phyloP scores from a whole-genome alignment of 2,113 vertebrate genomes.

The Cairina moschata region DNA sequence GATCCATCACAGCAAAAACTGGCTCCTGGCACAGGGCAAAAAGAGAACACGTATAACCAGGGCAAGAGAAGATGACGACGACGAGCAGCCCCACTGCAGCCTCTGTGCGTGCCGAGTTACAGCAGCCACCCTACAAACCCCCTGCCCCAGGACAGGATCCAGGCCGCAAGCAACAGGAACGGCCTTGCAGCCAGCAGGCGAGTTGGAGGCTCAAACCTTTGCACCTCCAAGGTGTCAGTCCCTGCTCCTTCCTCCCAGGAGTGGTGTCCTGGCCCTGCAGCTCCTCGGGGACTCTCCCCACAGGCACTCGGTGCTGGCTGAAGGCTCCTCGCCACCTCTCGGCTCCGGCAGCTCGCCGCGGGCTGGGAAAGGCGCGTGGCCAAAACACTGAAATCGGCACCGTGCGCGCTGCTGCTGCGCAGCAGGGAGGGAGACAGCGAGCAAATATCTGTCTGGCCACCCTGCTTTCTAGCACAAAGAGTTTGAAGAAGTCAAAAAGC shows the following conservation, averaged over 20 bases:
- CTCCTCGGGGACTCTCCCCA: background rate
- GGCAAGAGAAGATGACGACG: background rate
- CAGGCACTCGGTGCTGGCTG: background rate
- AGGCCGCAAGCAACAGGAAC: background rate
- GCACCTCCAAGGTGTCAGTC: background rate
- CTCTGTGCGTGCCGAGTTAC: accelerated
- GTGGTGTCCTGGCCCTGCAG: background rate
- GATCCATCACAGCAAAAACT: background rate
- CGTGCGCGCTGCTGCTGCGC: background rate
- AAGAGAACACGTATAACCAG: background rate
- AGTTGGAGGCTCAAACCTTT: background rate
- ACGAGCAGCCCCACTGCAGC: background rate
- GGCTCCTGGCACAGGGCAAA: background rate
- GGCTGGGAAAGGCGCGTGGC: constrained; percentile 3
- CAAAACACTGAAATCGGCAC: constrained; percentile 35
- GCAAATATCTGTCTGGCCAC: constrained; percentile 38
- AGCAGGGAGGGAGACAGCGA: constrained; percentile 16
- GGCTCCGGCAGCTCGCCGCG: background rate
- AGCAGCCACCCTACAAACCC: background rate
- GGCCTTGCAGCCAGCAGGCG: accelerated
- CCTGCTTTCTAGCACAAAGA: constrained; percentile 22
- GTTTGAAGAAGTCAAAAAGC: background rate
- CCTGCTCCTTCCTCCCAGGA: background rate
- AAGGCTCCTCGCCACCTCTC: background rate
- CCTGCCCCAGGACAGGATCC: background rate